Conservation (phyloP, 2,113 vertebrate genomes). For the Ornithorhynchus anatinus region DNA sequence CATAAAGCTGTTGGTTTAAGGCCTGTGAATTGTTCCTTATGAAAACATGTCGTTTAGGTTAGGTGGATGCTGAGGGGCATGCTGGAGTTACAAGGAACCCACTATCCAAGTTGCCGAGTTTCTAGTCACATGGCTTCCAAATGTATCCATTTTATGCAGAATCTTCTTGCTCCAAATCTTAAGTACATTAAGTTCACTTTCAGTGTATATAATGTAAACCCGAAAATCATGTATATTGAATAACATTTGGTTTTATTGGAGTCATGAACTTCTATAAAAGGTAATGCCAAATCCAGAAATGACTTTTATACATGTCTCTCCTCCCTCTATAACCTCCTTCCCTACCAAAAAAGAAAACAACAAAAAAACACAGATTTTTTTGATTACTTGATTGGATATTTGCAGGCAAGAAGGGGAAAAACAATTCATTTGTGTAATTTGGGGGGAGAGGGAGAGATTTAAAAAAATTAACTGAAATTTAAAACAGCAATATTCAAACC, state of each 20-base stretch:
- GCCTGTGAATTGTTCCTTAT: slow-evolving; percentile 59
- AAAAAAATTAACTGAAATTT: slow-evolving; percentile 31
- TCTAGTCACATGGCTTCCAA: slow-evolving; percentile 7
- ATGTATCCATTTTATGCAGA: slow-evolving; percentile 32
- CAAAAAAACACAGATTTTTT: not conserved
- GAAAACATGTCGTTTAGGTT: slow-evolving; percentile 46
- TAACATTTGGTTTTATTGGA: slow-evolving; percentile 42
- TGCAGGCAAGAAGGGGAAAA: slow-evolving; percentile 7
- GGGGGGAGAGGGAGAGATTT: not conserved
- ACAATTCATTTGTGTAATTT: slow-evolving; percentile 34
- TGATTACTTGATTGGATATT: slow-evolving; percentile 7
- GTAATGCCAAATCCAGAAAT: slow-evolving; percentile 31
- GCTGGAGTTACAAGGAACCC: not conserved
- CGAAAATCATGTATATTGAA: slow-evolving; percentile 49
- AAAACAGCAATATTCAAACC: slow-evolving; percentile 42
- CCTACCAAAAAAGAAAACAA: not conserved
- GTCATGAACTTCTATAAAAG: slow-evolving; percentile 41
- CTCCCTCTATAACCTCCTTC: not conserved
- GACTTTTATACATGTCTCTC: slow-evolving; percentile 54
- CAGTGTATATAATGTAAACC: slow-evolving; percentile 16
- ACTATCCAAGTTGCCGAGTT: slow-evolving; percentile 7
- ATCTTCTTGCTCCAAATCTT: slow-evolving; percentile 48
- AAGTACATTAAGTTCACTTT: slow-evolving; percentile 48
- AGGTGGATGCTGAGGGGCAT: slow-evolving; percentile 50
- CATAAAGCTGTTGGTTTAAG: slow-evolving; percentile 47